Evolutionary conservation across 2,797 vertebrate species (phyloP), one percentile per base, ranked within the genome.

Genomic region (Phataginus tetradactyla): DNA sequence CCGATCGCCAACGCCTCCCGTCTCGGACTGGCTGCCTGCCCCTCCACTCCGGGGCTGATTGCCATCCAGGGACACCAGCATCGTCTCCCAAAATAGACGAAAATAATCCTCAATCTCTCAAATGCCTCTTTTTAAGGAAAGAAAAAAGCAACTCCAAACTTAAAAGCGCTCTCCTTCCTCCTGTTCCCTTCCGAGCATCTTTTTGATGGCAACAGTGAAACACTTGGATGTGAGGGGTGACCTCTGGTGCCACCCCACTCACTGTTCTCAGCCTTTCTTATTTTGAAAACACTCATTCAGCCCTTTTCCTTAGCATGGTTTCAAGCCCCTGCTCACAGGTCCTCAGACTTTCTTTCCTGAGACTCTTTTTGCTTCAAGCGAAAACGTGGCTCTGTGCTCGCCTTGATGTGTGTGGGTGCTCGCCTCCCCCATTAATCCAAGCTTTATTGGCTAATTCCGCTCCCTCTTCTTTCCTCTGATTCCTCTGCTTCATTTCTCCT

Each of bases 371-470:
- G 45, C 81, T 69, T 80, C 85, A 64, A 45, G 45, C 11, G 11
- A 74, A 72, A 90, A 87, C 83, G 2, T 14, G 86, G 89, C 34
- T 49, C 93, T 80, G 57, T 11, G 23, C 90, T 68, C 42, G 68
- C 97, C 97, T 94, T 89, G 97, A 97, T 95, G 95, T 95, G 96
- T 68, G 95, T 81, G 96, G 95, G 69, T 27, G 0, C 71, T 94
- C 3, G 55, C 97, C 95, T 97, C 96, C 95, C 88, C 87, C 88
- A 64, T 87, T 90, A 92, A 80, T 96, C 87, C 42, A 53, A 91
- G 87, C 81, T 95, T 97, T 96, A 90, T 53, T 84, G 96, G 83
- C 59, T 80, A 89, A 95, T 92, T 90, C 74, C 90, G 86, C 89
- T 64, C 78, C 53, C 42, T 64, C 77, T 81, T 53, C 77, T 69